These are phyloP conservation scores for Kobus ellipsiprymnus DNA, from an alignment of 2,113 vertebrate species.

Conservation along the genomic window DNA sequence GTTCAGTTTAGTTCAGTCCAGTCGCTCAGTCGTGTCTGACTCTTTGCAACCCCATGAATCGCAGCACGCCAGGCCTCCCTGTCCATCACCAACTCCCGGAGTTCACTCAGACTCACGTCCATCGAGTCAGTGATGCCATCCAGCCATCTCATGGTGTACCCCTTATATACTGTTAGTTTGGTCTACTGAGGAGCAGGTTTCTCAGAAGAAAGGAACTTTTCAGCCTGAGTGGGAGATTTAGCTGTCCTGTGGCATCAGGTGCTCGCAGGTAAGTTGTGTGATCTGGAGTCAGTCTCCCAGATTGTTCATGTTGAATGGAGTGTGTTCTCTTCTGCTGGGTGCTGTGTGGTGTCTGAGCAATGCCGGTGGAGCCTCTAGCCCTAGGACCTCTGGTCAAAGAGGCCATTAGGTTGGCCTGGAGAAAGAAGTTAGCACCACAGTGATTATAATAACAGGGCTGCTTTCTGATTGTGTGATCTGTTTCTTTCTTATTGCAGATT, in stretches of 20 bases:
- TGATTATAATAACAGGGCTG: background rate
- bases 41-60: too few relatives aligned
- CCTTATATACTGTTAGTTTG: background rate
- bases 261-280: background rate
- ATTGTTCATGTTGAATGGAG: background rate
- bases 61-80: too few relatives aligned
- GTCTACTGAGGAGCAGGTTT: background rate
- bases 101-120: too few relatives aligned
- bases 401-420: background rate
- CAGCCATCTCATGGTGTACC: background rate
- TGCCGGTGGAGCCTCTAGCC: background rate
- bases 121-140: too few relatives aligned
- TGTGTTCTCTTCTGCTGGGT: background rate
- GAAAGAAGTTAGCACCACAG: background rate
- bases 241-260: background rate
- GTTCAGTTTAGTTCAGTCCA: too few relatives aligned
- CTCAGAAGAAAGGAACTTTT: background rate
- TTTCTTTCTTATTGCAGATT: background rate
- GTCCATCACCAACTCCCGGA: too few relatives aligned
- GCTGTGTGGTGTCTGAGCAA: background rate
- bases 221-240: background rate
- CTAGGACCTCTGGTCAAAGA: background rate
- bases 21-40: too few relatives aligned
- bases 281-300: background rate
- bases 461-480: background rate